Base-by-base conservation (phyloP, 2,797 vertebrate genomes). In the Diplodus puntazzo region DNA sequence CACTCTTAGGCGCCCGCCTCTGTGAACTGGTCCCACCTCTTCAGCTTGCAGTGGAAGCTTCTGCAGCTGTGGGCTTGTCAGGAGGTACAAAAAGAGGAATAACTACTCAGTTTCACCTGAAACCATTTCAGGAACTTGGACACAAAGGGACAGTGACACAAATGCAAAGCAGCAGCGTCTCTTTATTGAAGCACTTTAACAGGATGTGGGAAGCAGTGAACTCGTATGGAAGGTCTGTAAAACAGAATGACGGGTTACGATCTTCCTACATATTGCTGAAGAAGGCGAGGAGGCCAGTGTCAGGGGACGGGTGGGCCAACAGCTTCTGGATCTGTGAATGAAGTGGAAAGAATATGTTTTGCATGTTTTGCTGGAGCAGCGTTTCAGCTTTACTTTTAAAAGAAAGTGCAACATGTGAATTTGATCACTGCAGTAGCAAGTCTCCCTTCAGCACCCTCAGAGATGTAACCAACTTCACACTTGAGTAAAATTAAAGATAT, bases 251-350 rank as follows among this genome's bases (percentile, higher is more conserved):
- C 25, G 60, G 46, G 14, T 57, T 73, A 21, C 43, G 67, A 23
- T 75, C 39, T 83, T 45, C 66, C 87, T 95, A 96, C 57, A 95
- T 83, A 39, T 92, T 87, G 25, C 95, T 94, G 91, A 94, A 95
- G 89, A 95, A 93, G 84, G 90, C 65, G 3, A 96, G 90, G 65
- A 96, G 94, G 84, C 91, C 93, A 0, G 95, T 96, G 88, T 96
- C 95, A 13, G 95, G 95, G 20, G 95, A 96, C 0, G 94, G 94
- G 43, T 96, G 94, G 25, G 83, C 60, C 89, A 96, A 3, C 16
- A 96, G 93, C 90, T 91, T 94, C 91, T 96, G 95, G 88, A 96
- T 92, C 92, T 95, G 85, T 73, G 30, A 62, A 79, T 20, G 69
- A 50, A 86, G 42, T 62, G 52, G 42, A 68, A 27, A 83, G 16